Base-by-base conservation (phyloP, 2,113 vertebrate genomes). In the Ictalurus punctatus region DNA sequence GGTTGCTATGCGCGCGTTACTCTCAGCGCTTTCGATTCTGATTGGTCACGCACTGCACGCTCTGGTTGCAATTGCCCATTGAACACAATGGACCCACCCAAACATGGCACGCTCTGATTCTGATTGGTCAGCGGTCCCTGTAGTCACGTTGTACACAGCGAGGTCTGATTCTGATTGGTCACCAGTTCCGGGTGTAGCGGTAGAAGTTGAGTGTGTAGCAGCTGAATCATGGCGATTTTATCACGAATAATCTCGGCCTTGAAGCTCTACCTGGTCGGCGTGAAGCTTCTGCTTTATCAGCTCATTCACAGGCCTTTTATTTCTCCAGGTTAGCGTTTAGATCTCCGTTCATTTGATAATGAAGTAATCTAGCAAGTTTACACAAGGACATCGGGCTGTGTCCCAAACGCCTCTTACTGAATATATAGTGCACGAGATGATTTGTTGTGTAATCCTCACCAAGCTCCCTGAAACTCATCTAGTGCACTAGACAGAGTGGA, bases 211-310 rank as follows among this genome's bases (percentile, higher is more conserved):
- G 16, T 27, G 71, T 74, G 74, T 52, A 40, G 3, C 37, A 54
- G 14, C 48, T 17, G 78, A 17, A 80, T 80, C 6, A 85, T 90
- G 85, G 82, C 85, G 4, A 52, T 93, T 27, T 40, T 90, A 4
- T 89, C 63, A 3, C 17, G 16, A 37, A 81, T 95, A 16, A 40
- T 94, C 0, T 65, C 94, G 0, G 34, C 84, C 27, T 8, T 94
- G 37, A 93, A 56, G 86, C 89, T 95, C 2, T 95, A 95, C 83
- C 82, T 94, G 83, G 89, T 94, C 2, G 94, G 93, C 1, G 19
- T 95, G 78, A 93, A 87, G 91, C 93, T 93, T 13, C 69, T 95
- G 69, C 54, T 95, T 79, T 40, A 69, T 30, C 95, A 78, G 74
- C 40, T 78, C 74, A 52, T 78, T n/a, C 44, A 78, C 74, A 27